Evolutionary conservation across 2,113 vertebrate species (phyloP).

Genomic region (Pogonocichla stellata): DNA sequence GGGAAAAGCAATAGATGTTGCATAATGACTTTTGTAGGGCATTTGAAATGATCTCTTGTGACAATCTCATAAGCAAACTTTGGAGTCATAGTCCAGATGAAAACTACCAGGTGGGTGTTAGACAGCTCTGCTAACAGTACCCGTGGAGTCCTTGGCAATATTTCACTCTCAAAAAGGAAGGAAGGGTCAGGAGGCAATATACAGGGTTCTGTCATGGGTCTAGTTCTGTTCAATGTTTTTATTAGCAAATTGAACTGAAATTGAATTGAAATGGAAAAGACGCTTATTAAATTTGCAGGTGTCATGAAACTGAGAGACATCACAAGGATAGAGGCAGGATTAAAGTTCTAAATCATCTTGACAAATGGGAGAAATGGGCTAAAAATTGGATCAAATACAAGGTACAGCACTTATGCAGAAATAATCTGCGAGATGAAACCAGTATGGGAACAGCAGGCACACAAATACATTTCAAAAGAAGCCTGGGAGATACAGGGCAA

Average conservation of each 20-base stretch:
- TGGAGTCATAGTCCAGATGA: not conserved
- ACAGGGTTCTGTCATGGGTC: not conserved
- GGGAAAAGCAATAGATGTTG: not conserved
- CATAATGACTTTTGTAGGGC: not conserved
- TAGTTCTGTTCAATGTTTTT: conserved; percentile 44
- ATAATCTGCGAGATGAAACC: not conserved
- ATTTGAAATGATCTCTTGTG: not conserved
- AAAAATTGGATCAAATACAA: conserved; percentile 35
- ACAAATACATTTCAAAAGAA: not conserved
- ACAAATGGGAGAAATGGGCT: conserved; percentile 7
- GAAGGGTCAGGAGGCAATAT: not conserved
- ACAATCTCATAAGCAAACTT: not conserved
- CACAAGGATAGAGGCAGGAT: not conserved
- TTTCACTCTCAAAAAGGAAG: not conserved
- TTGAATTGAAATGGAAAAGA: conserved; percentile 38
- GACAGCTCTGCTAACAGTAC: conserved; percentile 1
- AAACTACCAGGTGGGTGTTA: conserved; percentile 1
- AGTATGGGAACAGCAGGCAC: not conserved
- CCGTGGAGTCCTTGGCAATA: not conserved
- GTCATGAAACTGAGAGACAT: conserved; percentile 2
- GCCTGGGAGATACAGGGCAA: not conserved
- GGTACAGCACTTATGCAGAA: not conserved
- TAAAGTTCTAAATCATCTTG: not conserved
- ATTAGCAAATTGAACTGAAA: conserved; percentile 52
- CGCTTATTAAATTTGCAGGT: conserved; percentile 21